Conservation (phyloP, 2,113 vertebrate species). For the Brachyhypopomus gauderio region DNA sequence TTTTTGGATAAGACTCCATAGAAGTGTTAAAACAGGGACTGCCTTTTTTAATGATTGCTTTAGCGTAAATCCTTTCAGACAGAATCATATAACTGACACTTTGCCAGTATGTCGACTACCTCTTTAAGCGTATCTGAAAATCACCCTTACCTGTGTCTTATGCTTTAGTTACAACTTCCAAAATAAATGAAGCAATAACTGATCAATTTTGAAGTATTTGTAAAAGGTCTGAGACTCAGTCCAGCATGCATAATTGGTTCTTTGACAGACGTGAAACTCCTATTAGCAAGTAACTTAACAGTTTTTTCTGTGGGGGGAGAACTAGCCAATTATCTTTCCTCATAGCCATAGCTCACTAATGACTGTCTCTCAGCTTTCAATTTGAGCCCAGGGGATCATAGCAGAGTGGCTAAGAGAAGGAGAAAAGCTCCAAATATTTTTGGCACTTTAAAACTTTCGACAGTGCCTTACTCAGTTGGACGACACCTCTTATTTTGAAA, state of each 20-base stretch:
- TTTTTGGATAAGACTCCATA: background rate
- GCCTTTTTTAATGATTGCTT: background rate
- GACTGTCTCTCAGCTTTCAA: constrained; percentile 44
- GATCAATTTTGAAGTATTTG: constrained; percentile 1
- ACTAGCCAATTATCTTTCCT: constrained; percentile 55
- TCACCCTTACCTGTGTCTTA: background rate
- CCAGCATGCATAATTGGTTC: constrained; percentile 63
- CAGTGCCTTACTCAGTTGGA: constrained; percentile 16
- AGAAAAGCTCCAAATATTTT: constrained; percentile 43
- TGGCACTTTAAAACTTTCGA: constrained; percentile 39
- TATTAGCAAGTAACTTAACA: constrained; percentile 55
- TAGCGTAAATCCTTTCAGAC: background rate
- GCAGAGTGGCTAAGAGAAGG: constrained; percentile 21
- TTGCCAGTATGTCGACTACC: background rate
- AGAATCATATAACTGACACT: background rate
- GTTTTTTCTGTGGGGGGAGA: constrained; percentile 36
- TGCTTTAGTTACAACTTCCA: constrained; percentile 6
- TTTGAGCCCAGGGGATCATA: constrained; percentile 22
- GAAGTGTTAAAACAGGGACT: background rate
- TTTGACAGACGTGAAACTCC: constrained; percentile 56
- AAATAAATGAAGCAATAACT: background rate
- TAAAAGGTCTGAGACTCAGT: constrained; percentile 10
- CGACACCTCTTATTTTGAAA: constrained; percentile 18
- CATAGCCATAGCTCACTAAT: constrained; percentile 48
- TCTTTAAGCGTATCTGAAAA: background rate